Evolutionary conservation across 2,888 invertebrate genomes (phyloP).

Genomic region (Andrena fulva): DNA sequence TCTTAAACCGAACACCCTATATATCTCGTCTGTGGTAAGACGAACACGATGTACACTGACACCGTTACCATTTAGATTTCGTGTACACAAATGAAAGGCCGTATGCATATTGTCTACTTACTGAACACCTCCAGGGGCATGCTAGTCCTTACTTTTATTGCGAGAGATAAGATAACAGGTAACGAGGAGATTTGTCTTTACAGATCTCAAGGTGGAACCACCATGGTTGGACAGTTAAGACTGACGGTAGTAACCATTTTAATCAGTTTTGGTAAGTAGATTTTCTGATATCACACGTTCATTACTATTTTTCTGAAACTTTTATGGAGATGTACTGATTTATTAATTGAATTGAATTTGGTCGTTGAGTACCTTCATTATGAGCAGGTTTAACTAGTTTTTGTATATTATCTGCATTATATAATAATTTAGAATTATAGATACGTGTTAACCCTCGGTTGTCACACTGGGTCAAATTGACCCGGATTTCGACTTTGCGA

Average conservation of each 20-base stretch:
- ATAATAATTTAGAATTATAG: no score
- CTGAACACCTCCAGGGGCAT: constrained; percentile 18
- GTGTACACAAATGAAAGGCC: neutral
- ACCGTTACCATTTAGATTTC: neutral
- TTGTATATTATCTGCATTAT: no score
- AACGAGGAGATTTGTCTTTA: constrained; percentile 43
- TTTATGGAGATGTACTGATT: neutral
- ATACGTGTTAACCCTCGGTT: neutral
- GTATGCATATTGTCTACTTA: constrained; percentile 7
- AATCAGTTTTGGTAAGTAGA: constrained; percentile 54
- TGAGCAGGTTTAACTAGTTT: no score
- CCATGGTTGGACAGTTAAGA: constrained; percentile 45
- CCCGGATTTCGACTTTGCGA: no score
- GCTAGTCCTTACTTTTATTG: constrained; percentile 51
- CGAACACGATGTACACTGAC: neutral
- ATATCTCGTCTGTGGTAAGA: neutral
- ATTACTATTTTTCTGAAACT: neutral
- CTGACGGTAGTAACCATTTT: constrained; percentile 33
- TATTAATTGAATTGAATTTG: no score
- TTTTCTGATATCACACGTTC: neutral
- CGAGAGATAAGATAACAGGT: constrained; percentile 67
- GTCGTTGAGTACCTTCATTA: no score
- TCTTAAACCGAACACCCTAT: neutral
- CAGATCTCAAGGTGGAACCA: constrained; percentile 35
- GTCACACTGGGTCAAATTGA: no score